These are phyloP conservation scores for Tethya wilhelma DNA, from an alignment of 37 sponge, comb jelly and placozoan species.

Conservation along the genomic window DNA sequence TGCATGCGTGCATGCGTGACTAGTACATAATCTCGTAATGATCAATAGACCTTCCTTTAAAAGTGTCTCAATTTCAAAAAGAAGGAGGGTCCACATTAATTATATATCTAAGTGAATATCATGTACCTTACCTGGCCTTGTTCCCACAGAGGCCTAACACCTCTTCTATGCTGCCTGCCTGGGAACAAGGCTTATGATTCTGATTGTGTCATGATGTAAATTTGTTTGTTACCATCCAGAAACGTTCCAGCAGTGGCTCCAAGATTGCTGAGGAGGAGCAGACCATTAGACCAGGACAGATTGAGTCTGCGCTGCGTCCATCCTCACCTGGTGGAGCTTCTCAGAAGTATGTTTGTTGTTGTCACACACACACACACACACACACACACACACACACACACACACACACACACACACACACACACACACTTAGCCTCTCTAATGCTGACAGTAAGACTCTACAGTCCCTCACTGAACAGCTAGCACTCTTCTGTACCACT, in stretches of 20 bases:
- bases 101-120: too few species aligned
- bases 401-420: constrained; percentile 7
- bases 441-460: not conserved
- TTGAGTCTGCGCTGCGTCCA: not conserved
- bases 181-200: not conserved
- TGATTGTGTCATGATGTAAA: not conserved
- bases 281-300: not conserved
- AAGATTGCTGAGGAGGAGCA: not conserved
- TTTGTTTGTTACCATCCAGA: not conserved
- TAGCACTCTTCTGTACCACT: constrained; percentile 25
- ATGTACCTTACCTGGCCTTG: too few species aligned
- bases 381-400: constrained; percentile 4
- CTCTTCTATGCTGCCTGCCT: not conserved
- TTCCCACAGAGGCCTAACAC: too few species aligned
- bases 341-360: not conserved
- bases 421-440: not conserved
- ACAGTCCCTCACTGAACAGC: constrained; percentile 14
- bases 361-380: not conserved
- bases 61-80: not conserved
- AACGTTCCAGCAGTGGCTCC: not conserved
- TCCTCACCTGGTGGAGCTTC: not conserved
- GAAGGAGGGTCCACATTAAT: too few species aligned
- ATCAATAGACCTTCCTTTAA: not conserved
- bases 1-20: not conserved
- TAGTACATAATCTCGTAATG: not conserved